Evolutionary conservation across 92 coral and sea anemone genomes (phyloP), one percentile per base, ranked within the genome.

Genomic region (Bergia puertoricense): DNA sequence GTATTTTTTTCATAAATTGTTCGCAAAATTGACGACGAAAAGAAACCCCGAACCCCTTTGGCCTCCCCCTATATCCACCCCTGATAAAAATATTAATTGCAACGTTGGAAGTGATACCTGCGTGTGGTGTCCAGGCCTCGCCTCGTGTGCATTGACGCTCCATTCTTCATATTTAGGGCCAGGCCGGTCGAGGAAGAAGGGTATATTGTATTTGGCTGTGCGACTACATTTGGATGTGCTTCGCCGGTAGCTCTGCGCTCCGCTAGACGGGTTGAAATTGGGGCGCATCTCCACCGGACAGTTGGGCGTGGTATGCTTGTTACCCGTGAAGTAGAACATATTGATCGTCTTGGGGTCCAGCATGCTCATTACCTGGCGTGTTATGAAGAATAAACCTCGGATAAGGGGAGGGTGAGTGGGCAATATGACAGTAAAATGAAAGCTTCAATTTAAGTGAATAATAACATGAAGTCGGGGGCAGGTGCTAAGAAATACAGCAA

Each of bases 91-190:
- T 30, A 30, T 30, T 30, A 30, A 30, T 30, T 30, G 30, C 30
- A 30, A 30, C 30, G 30, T 30, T 30, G 30, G 30, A 30, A 11
- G 16, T 9, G 1, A 10, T 84, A 95, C 98, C 96, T 94, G 96
- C 8, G 95, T 95, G 85, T 95, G 98, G 80, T 95, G 98, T 4
- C 98, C 98, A 76, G 98, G 96, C 57, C 96, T 88, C 48, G 95
- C 93, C 77, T 95, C 98, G 56, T 95, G 98, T 8, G 96, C 98
- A 77, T 92, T 91, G 41, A 94, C 92, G 40, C 90, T 86, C 94
- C 94, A 92, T 76, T 94, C 95, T 59, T 85, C 82, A 59, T 62
- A 95, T 72, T 90, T 91, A 41, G 97, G 93, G 7, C 95, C 95
- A 86, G 94, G 96, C 67, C 93, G 89, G 40, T 89, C 90, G 13